A percentile compares a stretch with the other conserved stretches of the same genome.
phyloP scores from a whole-genome alignment of 2,113 vertebrate species.

The Catharus fuscescens region DNA sequence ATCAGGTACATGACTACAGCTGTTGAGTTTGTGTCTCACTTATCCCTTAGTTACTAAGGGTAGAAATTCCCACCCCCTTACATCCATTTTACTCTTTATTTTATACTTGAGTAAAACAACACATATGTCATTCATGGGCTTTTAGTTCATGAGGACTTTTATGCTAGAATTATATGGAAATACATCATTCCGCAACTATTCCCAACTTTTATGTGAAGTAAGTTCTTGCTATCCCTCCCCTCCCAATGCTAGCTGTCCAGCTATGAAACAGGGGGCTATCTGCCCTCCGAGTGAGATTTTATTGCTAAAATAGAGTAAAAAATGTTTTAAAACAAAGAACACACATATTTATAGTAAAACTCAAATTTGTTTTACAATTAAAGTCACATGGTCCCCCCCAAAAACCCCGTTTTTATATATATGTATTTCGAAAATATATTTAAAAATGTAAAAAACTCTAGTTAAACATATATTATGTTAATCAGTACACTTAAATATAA shows the following conservation, averaged over 20 bases:
- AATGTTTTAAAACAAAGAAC: slow-evolving; percentile 77
- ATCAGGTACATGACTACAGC: slow-evolving; percentile 15
- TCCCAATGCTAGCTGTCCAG: slow-evolving; percentile 15
- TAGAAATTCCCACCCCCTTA: slow-evolving; percentile 17
- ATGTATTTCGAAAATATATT: slow-evolving; percentile 76
- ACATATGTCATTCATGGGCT: background rate
- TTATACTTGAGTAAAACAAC: slow-evolving; percentile 57
- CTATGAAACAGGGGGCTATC: slow-evolving; percentile 66
- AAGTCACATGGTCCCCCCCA: slow-evolving; percentile 79
- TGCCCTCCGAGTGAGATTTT: slow-evolving; percentile 64
- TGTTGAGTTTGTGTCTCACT: slow-evolving; percentile 34
- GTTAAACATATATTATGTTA: slow-evolving; percentile 89
- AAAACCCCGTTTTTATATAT: slow-evolving; percentile 68
- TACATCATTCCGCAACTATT: slow-evolving; percentile 30
- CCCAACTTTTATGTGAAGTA: slow-evolving; percentile 36
- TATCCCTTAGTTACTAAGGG: slow-evolving; percentile 30
- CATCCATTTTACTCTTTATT: slow-evolving; percentile 40
- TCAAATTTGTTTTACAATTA: slow-evolving; percentile 80
- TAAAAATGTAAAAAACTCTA: slow-evolving; percentile 88
- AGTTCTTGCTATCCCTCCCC: slow-evolving; percentile 34
- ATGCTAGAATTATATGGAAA: slow-evolving; percentile 62
- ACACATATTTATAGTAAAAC: slow-evolving; percentile 80
- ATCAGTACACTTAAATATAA: slow-evolving; percentile 88
- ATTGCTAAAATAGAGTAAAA: slow-evolving; percentile 73
- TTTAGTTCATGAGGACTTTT: slow-evolving; percentile 5